Base-by-base conservation (phyloP, 1,140 invertebrate species). In the Cherax quadricarinatus region DNA sequence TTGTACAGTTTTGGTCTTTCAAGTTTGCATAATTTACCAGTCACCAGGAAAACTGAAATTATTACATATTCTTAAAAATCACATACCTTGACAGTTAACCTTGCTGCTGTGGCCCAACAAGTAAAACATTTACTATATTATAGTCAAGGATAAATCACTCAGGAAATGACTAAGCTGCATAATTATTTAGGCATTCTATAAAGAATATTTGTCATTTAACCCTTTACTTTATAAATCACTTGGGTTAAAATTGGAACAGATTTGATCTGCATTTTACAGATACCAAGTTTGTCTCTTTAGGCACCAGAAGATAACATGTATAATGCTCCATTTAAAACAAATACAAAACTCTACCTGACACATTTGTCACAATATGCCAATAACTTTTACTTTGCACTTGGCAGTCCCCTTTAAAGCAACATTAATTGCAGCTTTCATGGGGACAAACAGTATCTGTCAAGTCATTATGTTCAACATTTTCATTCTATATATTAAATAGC, bases 1-100 rank as follows among this genome's bases (percentile, higher is more conserved):
- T 90, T 90, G 79, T 88, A 83, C 88, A 90, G 82, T 84, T 85
- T 90, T 90, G 81, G 81, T 83, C 70, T 90, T 83, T 75, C 66
- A 85, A 48, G n/a, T 82, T 82, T 62, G 53, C 80, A 85, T 85
- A 66, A 60, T 70, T 70, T 85, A 90, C 21, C 88, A 85, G 49
- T 90, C 81, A 90, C 88, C 88, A 90, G 73, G 62, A 82, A 75
- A 90, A 90, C 80, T 83, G 57, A 78, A 84, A n/a, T 83, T 16
- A 70, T 14, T 78, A 57, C 24, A 73, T 87, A 83, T 53, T 49
- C 57, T 73, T 70, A 84, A 30, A 81, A 79, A 90, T 90, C 88
- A 90, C 81, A 90, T 85, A 90, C 81, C 88, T 90, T 85, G 66
- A 85, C 81, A 90, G 62, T 75, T 53, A 21, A 78, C 70, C 48